Base-by-base conservation (phyloP, 2,888 invertebrate genomes). In the Hydrotaea diabolus region DNA sequence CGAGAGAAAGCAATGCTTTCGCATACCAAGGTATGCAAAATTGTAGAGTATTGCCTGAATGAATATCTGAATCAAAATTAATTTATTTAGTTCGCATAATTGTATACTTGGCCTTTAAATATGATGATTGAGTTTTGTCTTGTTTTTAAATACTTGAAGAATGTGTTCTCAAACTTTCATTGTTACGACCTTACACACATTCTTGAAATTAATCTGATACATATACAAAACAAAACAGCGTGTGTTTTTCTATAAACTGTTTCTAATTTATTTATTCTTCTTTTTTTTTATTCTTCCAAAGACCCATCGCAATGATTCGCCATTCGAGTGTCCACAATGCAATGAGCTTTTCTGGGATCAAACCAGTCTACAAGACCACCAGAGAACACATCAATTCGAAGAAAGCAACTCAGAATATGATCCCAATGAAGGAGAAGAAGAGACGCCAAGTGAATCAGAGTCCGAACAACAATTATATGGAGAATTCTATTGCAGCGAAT, bases 271-370 rank as follows among this genome's bases (percentile, higher is more conserved):
- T 21, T 57, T 69, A 5, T 0, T n/a, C 17, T 17, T 62, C 31
- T 15, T 36, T 31, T 77, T 39, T 39, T 39, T 39, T 39, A 11
- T 31, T 76, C 36, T 49, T 21, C 43, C 66, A 96, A n/a, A n/a
- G 92, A 94, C 96, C 46, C 97, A 97, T 92, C 96, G 96, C 15
- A 96, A 95, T 17, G 96, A 97, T 88, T 96, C 96, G 17, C 96
- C 96, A 0, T 94, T 95, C 87, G 96, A 97, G 89, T 97, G 97
- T 90, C 94, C 94, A 55, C 94, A 95, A 85, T 97, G 97, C 90
- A 96, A 95, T 82, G 97, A 97, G 91, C 94, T 96, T 94, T 97
- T 96, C 91, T 96, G 96, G 96, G 95, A 95, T 88, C 91, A 93
- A 3, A 92, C 92, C 31, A 92, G 93, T 36, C 91, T 95, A 87